A percentile compares a stretch with the other conserved stretches of the same genome.
Conservation (phyloP, 2,888 invertebrate species). For the Mactromeris polynyma region DNA sequence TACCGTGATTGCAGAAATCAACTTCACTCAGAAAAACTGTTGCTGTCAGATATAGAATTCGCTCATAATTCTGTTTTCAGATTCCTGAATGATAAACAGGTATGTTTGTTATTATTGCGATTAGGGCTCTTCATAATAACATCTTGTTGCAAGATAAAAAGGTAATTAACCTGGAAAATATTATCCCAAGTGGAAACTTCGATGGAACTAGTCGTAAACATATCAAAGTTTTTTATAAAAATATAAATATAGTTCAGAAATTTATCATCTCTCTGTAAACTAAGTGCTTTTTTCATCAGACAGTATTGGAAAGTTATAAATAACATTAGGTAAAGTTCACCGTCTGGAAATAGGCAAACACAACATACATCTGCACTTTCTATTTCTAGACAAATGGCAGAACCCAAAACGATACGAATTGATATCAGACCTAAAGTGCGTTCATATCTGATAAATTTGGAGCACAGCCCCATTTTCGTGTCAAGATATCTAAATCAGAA, state of each 20-base stretch:
- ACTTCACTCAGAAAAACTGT: background rate
- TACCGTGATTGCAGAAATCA: background rate
- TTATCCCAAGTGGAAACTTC: background rate
- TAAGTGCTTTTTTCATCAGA: background rate
- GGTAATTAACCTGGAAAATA: background rate
- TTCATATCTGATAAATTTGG: background rate
- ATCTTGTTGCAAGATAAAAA: background rate
- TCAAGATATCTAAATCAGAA: background rate
- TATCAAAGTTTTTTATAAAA: background rate
- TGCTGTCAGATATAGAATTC: background rate
- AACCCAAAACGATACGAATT: background rate
- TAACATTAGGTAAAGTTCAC: background rate
- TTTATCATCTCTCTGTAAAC: background rate
- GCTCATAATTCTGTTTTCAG: background rate
- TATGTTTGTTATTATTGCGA: background rate
- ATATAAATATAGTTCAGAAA: background rate
- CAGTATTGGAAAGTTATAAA: background rate
- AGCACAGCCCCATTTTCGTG: background rate
- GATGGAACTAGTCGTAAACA: background rate
- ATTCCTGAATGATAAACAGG: background rate
- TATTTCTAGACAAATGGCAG: background rate
- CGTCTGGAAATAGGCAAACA: background rate
- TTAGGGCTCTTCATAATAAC: background rate
- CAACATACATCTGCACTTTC: background rate
- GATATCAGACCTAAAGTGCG: background rate